phyloP scores from a whole-genome alignment of 2,113 vertebrate species.

The Labeo catla region DNA sequence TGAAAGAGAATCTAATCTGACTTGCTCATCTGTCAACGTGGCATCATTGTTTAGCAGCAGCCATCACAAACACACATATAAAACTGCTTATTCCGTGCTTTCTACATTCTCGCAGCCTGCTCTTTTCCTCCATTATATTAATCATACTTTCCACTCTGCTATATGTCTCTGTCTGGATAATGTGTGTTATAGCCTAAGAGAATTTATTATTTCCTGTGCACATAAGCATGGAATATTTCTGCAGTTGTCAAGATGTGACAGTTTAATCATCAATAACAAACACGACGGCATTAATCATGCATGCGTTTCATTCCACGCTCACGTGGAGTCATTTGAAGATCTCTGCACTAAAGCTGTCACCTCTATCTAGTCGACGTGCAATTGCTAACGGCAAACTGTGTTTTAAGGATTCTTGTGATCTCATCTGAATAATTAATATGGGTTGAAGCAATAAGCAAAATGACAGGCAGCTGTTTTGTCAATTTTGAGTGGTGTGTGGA shows the following conservation, averaged over 20 bases:
- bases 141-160: slow-evolving; percentile 46
- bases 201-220: slow-evolving; percentile 51
- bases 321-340: slow-evolving; percentile 22
- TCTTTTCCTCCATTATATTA: slow-evolving; percentile 48
- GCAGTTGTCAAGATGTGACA: slow-evolving; percentile 38
- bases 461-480: background rate
- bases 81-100: slow-evolving; percentile 30
- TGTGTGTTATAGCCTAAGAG: slow-evolving; percentile 42
- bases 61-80: slow-evolving; percentile 52
- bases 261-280: slow-evolving; percentile 51
- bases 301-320: slow-evolving; percentile 1
- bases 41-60: slow-evolving; percentile 73
- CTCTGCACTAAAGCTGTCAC: slow-evolving; percentile 30
- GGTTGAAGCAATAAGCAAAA: background rate
- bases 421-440: background rate
- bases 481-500: background rate
- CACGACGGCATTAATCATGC: slow-evolving; percentile 45
- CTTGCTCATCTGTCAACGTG: slow-evolving; percentile 78
- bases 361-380: background rate
- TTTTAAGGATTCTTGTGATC: background rate
- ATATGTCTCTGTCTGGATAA: slow-evolving; percentile 48
- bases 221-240: slow-evolving; percentile 51
- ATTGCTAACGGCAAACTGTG: background rate
- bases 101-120: slow-evolving; percentile 40
- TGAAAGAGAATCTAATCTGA: slow-evolving; percentile 79